These are phyloP conservation scores for Serripes groenlandicus DNA, from an alignment of 2,888 invertebrate species.

Conservation along the genomic window DNA sequence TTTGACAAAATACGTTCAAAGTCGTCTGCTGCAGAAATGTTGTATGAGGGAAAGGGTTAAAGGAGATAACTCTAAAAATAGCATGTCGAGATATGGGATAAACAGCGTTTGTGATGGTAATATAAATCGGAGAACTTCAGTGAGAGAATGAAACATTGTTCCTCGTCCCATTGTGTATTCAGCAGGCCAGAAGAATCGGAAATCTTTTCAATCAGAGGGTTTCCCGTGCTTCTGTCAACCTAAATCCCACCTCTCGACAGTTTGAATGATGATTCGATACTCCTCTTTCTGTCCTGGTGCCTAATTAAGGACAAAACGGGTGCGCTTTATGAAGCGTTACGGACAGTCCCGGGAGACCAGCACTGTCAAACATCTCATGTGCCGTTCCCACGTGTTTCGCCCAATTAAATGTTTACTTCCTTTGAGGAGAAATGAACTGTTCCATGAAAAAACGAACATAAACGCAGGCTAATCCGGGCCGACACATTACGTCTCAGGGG, in stretches of 20 bases:
- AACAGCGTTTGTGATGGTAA: too few relatives aligned
- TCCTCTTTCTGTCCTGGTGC: constrained; percentile 29
- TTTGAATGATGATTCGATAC: constrained; percentile 46
- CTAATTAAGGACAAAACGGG: constrained; percentile 54
- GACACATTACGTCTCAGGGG: too few relatives aligned
- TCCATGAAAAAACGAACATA: neutral
- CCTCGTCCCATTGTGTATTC: neutral
- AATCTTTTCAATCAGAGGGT: constrained; percentile 16
- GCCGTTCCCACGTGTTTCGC: constrained; percentile 53
- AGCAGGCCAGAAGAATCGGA: constrained; percentile 9
- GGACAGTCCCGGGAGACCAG: constrained; percentile 33
- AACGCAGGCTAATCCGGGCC: too few relatives aligned
- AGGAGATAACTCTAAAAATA: too few relatives aligned
- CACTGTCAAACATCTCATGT: constrained; percentile 32
- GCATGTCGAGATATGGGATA: too few relatives aligned
- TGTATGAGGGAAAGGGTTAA: too few relatives aligned
- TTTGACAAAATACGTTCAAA: too few relatives aligned
- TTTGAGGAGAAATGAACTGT: neutral
- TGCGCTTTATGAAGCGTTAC: constrained; percentile 45
- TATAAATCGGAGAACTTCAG: too few relatives aligned
- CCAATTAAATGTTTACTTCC: constrained; percentile 45
- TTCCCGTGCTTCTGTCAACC: constrained; percentile 32
- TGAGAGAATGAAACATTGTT: neutral
- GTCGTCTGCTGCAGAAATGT: too few relatives aligned
- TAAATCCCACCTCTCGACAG: constrained; percentile 53